Evolutionary conservation across 2,113 vertebrate genomes (phyloP).

Genomic region (Rhea pennata): DNA sequence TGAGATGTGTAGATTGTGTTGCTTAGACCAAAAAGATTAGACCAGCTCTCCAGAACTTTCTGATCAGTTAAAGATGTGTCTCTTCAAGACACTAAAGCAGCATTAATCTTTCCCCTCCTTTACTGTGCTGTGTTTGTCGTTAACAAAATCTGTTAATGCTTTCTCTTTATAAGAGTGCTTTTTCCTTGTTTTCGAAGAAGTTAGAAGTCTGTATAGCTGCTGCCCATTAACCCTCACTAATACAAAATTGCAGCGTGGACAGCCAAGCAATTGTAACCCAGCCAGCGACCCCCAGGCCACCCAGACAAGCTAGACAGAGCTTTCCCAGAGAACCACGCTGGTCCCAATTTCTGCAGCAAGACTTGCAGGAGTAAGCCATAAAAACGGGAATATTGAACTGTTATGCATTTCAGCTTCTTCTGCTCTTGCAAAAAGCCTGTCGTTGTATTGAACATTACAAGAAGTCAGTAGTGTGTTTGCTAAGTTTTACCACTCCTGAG

Average conservation of each 20-base stretch:
- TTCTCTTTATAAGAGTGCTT: not conserved
- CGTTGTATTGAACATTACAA: not conserved
- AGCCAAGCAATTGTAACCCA: not conserved
- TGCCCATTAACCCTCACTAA: not conserved
- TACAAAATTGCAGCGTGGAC: not conserved
- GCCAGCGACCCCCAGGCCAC: not conserved
- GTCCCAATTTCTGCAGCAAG: not conserved
- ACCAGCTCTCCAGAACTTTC: not conserved
- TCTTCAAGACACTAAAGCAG: not conserved
- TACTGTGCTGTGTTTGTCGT: not conserved
- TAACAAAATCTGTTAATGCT: not conserved
- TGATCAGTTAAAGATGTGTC: constrained; percentile 51
- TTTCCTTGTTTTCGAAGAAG: not conserved
- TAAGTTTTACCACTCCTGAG: not conserved
- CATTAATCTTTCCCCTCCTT: not conserved
- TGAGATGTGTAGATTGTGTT: not conserved
- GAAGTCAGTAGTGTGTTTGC: not conserved
- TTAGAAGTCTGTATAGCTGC: not conserved
- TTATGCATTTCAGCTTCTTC: not conserved
- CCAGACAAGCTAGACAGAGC: not conserved
- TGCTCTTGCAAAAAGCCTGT: not conserved
- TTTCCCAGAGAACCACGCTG: not conserved
- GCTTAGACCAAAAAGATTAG: not conserved
- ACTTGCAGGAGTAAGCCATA: not conserved
- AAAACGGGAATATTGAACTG: not conserved